Conservation (phyloP, 2,888 invertebrate genomes). For the Drosophila percnosoma region DNA sequence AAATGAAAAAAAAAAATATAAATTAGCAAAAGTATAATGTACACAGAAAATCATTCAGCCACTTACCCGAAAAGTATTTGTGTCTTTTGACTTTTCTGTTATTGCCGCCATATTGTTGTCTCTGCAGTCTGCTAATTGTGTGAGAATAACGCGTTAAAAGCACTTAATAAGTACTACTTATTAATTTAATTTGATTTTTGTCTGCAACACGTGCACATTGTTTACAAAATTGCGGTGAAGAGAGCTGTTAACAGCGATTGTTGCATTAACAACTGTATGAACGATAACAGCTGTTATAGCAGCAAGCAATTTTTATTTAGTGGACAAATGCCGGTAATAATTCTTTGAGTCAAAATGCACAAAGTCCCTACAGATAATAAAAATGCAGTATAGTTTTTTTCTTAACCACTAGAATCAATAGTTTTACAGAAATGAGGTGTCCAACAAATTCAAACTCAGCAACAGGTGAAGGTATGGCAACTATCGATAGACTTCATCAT, state of each 20-base stretch:
- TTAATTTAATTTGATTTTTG: not conserved
- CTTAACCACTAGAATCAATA: not conserved
- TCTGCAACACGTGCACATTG: conserved; percentile 53
- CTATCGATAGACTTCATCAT: conserved; percentile 1
- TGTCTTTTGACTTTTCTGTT: conserved; percentile 88
- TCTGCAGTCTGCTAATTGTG: not conserved
- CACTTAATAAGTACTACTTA: not conserved
- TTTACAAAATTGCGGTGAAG: conserved; percentile 44
- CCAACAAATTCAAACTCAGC: not conserved
- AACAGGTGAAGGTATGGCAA: not conserved
- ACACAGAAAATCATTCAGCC: not conserved
- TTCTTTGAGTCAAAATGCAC: not conserved
- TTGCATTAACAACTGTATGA: not conserved
- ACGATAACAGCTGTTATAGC: conserved; percentile 3
- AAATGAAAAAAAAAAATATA: conserved; percentile 65
- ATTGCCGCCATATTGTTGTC: conserved; percentile 54
- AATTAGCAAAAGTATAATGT: not conserved
- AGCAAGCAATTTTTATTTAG: not conserved
- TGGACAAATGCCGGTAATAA: not conserved
- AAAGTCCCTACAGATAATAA: not conserved
- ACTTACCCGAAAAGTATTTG: conserved; percentile 91
- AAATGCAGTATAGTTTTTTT: not conserved
- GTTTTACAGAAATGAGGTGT: not conserved
- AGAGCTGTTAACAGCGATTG: conserved; percentile 2
- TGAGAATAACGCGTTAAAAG: not conserved